A percentile compares a stretch with the other conserved stretches of the same genome.
phyloP scores from a whole-genome alignment of 2,888 invertebrate genomes.

The Neelides folsomi region DNA sequence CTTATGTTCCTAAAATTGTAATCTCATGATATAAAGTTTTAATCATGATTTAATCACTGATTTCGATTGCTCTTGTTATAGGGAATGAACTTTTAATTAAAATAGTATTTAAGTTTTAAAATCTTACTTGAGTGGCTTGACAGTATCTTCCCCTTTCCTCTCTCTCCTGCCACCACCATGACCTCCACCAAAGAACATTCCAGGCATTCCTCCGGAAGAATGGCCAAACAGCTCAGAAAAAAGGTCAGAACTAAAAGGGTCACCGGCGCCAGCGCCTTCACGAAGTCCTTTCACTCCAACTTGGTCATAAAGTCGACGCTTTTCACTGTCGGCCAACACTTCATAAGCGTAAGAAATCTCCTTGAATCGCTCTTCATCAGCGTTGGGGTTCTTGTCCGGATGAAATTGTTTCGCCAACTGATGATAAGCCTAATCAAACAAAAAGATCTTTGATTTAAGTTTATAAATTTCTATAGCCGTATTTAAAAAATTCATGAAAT shows the following conservation, averaged over 20 bases:
- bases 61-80: too few relatives aligned
- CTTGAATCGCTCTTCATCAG: slow-evolving; percentile 53
- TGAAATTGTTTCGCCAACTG: slow-evolving; percentile 87
- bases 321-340: slow-evolving; percentile 75
- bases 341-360: slow-evolving; percentile 94
- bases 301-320: slow-evolving; percentile 70
- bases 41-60: too few relatives aligned
- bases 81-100: too few relatives aligned
- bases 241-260: slow-evolving; percentile 43
- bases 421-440: slow-evolving; percentile 61
- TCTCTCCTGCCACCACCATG: slow-evolving; percentile 44
- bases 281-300: slow-evolving; percentile 77
- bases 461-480: too few relatives aligned
- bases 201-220: slow-evolving; percentile 46
- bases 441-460: too few relatives aligned
- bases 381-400: slow-evolving; percentile 75
- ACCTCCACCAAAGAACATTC: slow-evolving; percentile 40
- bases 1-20: too few relatives aligned
- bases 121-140: slow-evolving; percentile 58
- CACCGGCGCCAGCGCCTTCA: slow-evolving; percentile 54
- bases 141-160: slow-evolving; percentile 63
- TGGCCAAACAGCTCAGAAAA: slow-evolving; percentile 53
- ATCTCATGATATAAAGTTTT: too few relatives aligned
- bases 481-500: too few relatives aligned
- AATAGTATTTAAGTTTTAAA: not conserved